Base-by-base conservation (phyloP, 2,888 invertebrate species). In the Argyresthia goedartella region DNA sequence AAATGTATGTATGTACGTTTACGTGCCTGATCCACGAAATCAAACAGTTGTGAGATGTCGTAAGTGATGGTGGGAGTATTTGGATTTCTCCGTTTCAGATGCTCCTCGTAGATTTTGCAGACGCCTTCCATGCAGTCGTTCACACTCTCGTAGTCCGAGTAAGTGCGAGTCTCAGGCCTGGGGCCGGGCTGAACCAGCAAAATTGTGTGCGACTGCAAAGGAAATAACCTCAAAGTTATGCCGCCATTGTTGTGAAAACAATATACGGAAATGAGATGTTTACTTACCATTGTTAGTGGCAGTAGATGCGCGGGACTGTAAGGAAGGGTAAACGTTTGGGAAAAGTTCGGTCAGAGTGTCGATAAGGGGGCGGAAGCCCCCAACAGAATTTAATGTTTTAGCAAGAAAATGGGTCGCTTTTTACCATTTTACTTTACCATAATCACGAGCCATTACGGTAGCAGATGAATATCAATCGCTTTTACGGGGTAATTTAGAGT, bases 101-200 rank as follows among this genome's bases (percentile, higher is more conserved):
- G 99, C 69, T 99, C 99, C 71, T 99, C 99, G 71, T 97, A 99
- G 59, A 99, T 99, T 86, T 98, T 98, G 76, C 99, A 99, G 10
- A 99, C 97, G 39, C 97, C 98, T 87, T 99, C 98, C 93, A 99
- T 94, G 71, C 98, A 98, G 68, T 98, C 98, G 67, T 98, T 98
- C 8, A 98, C 94, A 55, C 97, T 96, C 73, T 99, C 99, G 69
- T 98, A 99, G 77, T 99, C 99, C 0, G 97, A 97, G 79, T 98
- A 99, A 0, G 99, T 99, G 58, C 99, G 90, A 0, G 97, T 97
- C 79, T 98, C 98, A 15, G 98, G 97, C 69, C 96, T 93, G 0
- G 89, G 89, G 1, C 96, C 96, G 1, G 98, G 97, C 76, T 99
- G 99, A 7, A 99, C 95, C 59, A 99, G 81, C 55, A 99, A 88